Conservation (phyloP, 2,113 vertebrate genomes). For the Solea solea region DNA sequence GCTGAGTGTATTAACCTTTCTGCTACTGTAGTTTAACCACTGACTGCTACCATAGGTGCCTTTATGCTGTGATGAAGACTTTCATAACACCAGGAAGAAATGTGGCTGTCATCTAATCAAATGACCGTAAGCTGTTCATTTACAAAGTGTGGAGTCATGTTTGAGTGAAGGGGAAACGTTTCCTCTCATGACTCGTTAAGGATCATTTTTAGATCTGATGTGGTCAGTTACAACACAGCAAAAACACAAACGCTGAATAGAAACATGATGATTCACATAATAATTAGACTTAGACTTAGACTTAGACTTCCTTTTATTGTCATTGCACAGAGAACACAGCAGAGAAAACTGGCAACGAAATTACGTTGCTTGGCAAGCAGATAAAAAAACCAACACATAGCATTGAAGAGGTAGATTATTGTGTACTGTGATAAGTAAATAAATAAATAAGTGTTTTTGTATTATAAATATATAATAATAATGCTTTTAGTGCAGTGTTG, state of each 20-base stretch:
- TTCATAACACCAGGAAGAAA: conserved; percentile 36
- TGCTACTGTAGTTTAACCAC: conserved; percentile 89
- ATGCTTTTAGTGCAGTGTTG: neutral
- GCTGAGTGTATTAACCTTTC: conserved; percentile 95
- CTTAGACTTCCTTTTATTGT: too few species aligned
- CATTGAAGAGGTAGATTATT: too few species aligned
- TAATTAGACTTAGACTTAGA: too few species aligned
- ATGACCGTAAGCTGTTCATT: conserved; percentile 34
- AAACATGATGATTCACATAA: neutral
- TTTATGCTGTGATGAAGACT: conserved; percentile 43
- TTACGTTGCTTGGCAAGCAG: too few species aligned
- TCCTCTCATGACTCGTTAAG: neutral
- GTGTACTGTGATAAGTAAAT: too few species aligned
- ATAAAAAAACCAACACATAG: too few species aligned
- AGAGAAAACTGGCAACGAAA: too few species aligned
- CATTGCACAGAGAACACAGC: too few species aligned
- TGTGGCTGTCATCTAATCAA: conserved; percentile 53
- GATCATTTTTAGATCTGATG: neutral
- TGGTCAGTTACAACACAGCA: too few species aligned
- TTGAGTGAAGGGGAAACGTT: conserved; percentile 19
- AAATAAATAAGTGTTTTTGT: too few species aligned
- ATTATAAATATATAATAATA: too few species aligned
- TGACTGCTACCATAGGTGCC: conserved; percentile 65
- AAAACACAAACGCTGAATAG: neutral
- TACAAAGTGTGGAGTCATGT: neutral